These are phyloP conservation scores for Oligia fasciuncula DNA, from an alignment of 2,888 invertebrate genomes.

Conservation along the genomic window DNA sequence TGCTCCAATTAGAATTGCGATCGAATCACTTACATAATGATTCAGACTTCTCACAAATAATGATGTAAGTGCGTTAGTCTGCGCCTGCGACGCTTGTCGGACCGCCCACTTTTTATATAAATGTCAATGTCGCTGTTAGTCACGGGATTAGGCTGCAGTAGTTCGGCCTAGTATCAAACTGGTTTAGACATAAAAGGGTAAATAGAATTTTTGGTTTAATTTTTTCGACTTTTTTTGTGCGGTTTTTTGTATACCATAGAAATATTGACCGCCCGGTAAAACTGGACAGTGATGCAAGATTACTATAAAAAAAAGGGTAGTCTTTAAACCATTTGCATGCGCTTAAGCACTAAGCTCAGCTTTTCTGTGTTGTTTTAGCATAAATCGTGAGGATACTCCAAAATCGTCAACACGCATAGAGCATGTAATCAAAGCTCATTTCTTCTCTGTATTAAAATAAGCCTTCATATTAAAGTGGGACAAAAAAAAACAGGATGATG, in stretches of 20 bases:
- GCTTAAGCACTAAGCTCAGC: neutral
- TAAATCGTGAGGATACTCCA: neutral
- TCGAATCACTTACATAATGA: conserved; percentile 46
- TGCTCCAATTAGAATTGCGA: conserved; percentile 36
- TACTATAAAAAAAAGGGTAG: neutral
- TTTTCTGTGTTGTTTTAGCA: neutral
- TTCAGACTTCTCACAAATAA: conserved; percentile 60
- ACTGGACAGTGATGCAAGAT: neutral
- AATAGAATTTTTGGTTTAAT: neutral
- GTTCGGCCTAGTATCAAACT: conserved; percentile 17
- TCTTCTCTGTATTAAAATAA: neutral
- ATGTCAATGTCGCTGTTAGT: conserved; percentile 67
- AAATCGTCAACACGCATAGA: neutral
- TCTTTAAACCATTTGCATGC: neutral
- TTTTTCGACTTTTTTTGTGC: neutral
- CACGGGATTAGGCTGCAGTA: conserved; percentile 39
- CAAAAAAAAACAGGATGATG: neutral
- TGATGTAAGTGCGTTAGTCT: conserved; percentile 63
- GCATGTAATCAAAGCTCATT: neutral
- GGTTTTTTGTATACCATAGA: neutral
- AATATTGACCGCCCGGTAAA: neutral
- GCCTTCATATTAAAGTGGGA: neutral
- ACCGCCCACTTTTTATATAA: conserved; percentile 59
- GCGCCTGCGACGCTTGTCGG: conserved; percentile 35
- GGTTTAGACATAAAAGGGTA: neutral